Evolutionary conservation across 1,140 invertebrate genomes (phyloP).

Genomic region (Orius laevigatus): DNA sequence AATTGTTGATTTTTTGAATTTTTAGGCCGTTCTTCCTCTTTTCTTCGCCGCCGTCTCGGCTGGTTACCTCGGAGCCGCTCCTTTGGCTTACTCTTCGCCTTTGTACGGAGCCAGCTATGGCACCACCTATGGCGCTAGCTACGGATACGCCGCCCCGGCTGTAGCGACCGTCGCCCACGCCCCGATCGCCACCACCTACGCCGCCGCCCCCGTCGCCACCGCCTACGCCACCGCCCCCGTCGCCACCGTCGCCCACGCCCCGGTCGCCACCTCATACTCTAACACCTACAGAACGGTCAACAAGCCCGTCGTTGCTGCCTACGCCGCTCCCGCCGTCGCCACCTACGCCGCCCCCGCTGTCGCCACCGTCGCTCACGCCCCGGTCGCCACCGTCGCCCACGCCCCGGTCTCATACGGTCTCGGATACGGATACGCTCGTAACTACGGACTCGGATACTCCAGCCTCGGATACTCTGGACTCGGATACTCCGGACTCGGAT

Average conservation of each 20-base stretch:
- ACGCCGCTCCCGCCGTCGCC: constrained; percentile 4
- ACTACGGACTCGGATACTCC: not conserved
- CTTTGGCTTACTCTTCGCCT: not conserved
- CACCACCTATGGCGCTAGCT: not conserved
- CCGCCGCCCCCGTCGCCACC: not conserved
- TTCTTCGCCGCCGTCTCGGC: constrained; percentile 8
- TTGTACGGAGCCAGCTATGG: not conserved
- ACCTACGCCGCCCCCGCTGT: constrained; percentile 9
- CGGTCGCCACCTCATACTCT: constrained; percentile 11
- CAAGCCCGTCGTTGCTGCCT: constrained; percentile 3
- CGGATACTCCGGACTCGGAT: constrained; percentile 2
- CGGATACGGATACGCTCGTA: too few species aligned
- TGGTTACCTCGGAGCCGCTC: constrained; percentile 1
- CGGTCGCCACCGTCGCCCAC: constrained; percentile 7
- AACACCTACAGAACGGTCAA: constrained; percentile 11
- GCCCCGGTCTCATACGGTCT: not conserved
- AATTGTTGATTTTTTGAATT: not conserved
- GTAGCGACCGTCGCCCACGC: constrained; percentile 3
- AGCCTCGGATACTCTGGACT: not conserved
- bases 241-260: constrained; percentile 8
- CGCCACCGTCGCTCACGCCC: constrained; percentile 1
- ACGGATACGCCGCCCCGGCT: not conserved
- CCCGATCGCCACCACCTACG: constrained; percentile 1
- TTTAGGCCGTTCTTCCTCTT: constrained; percentile 1
- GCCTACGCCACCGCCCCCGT: constrained; percentile 3